A percentile compares a stretch with the other conserved stretches of the same genome.
Evolutionary conservation across 1,140 invertebrate species (phyloP).

Genomic region (Pseudachorutes palmiensis): DNA sequence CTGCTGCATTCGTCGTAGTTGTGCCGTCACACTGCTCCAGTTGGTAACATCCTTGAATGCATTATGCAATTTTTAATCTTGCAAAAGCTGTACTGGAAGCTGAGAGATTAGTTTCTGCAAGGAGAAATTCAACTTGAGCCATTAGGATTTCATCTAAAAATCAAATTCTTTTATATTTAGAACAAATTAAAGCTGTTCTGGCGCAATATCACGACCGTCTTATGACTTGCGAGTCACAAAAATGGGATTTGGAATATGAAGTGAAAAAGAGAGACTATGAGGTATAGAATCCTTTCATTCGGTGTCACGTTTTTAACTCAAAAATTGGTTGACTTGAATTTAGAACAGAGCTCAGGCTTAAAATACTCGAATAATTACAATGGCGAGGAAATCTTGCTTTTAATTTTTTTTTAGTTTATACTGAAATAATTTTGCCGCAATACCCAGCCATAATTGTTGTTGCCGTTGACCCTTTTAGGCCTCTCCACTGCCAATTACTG

Average conservation of each 20-base stretch:
- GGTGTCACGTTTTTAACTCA: neutral
- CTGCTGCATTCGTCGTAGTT: too few species aligned
- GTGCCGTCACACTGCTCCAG: too few species aligned
- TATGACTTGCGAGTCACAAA: constrained; percentile 92
- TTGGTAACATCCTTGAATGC: too few species aligned
- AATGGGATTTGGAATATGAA: constrained; percentile 99
- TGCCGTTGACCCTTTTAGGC: neutral
- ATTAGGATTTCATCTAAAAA: too few species aligned
- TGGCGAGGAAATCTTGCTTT: neutral
- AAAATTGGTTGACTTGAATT: neutral
- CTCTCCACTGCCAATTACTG: too few species aligned
- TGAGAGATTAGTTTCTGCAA: too few species aligned
- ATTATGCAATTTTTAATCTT: too few species aligned
- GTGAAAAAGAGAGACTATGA: constrained; percentile 96
- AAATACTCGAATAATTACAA: neutral
- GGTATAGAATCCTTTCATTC: constrained; percentile 55
- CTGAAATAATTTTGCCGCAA: neutral
- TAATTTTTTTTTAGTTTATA: neutral
- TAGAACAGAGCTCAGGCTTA: constrained; percentile 11
- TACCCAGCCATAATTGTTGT: neutral
- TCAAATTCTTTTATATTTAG: constrained; percentile 43
- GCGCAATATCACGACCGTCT: constrained; percentile 92
- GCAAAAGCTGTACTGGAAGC: too few species aligned
- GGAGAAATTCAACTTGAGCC: too few species aligned
- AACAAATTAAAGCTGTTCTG: constrained; percentile 75